These are phyloP conservation scores for Eulimnadia texana DNA, from an alignment of 1,140 invertebrate species.

Conservation along the genomic window DNA sequence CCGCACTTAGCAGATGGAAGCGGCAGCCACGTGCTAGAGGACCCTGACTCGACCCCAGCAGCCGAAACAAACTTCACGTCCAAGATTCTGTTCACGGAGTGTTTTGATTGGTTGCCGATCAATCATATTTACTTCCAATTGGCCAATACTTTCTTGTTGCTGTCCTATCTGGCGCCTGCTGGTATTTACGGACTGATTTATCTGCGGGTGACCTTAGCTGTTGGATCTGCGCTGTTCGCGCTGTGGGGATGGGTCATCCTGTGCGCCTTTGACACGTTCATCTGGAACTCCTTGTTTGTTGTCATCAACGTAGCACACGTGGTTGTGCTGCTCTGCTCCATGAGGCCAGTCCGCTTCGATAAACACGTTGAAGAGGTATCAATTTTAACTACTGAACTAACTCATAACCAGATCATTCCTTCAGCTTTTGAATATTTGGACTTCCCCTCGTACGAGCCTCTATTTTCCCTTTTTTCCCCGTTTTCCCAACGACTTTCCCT, in stretches of 20 bases:
- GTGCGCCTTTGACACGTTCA: conserved; percentile 66
- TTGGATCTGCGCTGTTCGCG: conserved; percentile 59
- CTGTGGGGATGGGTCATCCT: conserved; percentile 70
- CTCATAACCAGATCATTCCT: background rate
- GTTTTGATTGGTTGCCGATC: conserved; percentile 34
- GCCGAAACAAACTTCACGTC: too few relatives aligned
- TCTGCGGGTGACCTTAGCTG: conserved; percentile 53
- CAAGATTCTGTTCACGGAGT: too few relatives aligned
- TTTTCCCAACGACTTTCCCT: too few relatives aligned
- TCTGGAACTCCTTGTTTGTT: conserved; percentile 73
- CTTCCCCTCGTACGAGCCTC: too few relatives aligned
- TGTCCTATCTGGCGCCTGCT: conserved; percentile 63
- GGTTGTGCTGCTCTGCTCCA: conserved; percentile 57
- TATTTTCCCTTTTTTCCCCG: too few relatives aligned
- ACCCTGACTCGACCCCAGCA: too few relatives aligned
- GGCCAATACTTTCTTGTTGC: conserved; percentile 62
- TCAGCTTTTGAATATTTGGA: background rate
- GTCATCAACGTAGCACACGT: conserved; percentile 69
- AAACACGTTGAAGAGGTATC: conserved; percentile 66
- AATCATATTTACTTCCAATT: conserved; percentile 68
- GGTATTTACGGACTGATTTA: conserved; percentile 62
- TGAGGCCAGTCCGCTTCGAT: conserved; percentile 67
- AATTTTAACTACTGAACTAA: background rate
- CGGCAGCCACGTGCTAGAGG: too few relatives aligned
- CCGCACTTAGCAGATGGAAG: too few relatives aligned